Percentiles rank a stretch among this genome's conserved stretches.
These are phyloP conservation scores for Aphelenchoides besseyi DNA, from an alignment of 1,140 invertebrate genomes.

Conservation along the genomic window DNA sequence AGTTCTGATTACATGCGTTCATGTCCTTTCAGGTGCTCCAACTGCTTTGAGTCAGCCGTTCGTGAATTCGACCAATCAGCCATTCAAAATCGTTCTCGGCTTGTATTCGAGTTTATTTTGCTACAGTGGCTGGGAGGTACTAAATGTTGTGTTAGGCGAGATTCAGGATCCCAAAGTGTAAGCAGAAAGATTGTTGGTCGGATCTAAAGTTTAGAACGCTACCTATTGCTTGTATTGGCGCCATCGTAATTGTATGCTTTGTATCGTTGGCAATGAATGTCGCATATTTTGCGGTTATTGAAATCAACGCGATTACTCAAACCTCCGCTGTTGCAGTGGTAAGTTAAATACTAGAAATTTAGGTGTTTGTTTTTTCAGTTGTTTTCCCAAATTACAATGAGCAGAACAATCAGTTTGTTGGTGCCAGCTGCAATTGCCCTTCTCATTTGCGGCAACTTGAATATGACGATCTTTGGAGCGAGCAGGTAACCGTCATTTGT, in stretches of 20 bases:
- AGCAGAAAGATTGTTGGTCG: neutral
- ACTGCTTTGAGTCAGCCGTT: conserved; percentile 17
- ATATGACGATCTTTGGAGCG: conserved; percentile 48
- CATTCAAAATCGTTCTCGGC: conserved; percentile 27
- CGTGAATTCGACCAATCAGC: conserved; percentile 15
- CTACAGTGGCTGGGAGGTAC: conserved; percentile 27
- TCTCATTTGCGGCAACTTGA: conserved; percentile 43
- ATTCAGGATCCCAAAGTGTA: conserved; percentile 21
- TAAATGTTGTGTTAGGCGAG: conserved; percentile 24
- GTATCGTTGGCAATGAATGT: conserved; percentile 33
- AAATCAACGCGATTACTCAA: conserved; percentile 3
- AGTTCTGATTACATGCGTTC: neutral
- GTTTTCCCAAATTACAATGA: conserved; percentile 34
- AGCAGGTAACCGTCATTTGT: conserved; percentile 1
- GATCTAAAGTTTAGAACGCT: conserved; percentile 23
- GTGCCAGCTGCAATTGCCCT: conserved; percentile 43
- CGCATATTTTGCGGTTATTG: conserved; percentile 36
- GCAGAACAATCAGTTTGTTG: conserved; percentile 34
- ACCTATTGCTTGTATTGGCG: conserved; percentile 31
- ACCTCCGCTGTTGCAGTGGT: conserved; percentile 30
- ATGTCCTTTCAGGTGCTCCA: conserved; percentile 19
- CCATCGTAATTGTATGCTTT: conserved; percentile 26
- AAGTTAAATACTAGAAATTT: neutral
- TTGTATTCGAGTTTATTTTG: conserved; percentile 25
- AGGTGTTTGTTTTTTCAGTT: conserved; percentile 2